phyloP scores from a whole-genome alignment of 2,888 invertebrate genomes.

The Catocala fraxini region DNA sequence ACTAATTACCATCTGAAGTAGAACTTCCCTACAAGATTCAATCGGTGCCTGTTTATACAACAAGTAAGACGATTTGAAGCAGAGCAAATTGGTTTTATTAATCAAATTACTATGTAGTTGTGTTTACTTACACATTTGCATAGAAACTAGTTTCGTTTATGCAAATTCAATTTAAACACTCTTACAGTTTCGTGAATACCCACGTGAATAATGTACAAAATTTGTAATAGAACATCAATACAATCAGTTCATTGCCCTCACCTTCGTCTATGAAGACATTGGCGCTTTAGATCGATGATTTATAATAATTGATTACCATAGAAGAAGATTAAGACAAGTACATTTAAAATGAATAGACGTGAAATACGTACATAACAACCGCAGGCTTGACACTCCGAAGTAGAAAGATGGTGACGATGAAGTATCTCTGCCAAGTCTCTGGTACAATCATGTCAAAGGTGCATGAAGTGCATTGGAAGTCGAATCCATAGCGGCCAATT shows the following conservation, averaged over 20 bases:
- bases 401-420: slow-evolving; percentile 65
- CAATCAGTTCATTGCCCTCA: too few species aligned
- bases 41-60: not conserved
- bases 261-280: too few species aligned
- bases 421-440: slow-evolving; percentile 61
- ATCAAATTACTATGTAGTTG: slow-evolving; percentile 3
- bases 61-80: slow-evolving; percentile 5
- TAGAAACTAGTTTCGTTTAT: not conserved
- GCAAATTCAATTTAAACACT: too few species aligned
- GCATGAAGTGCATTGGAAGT: slow-evolving; percentile 77
- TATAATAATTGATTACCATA: too few species aligned
- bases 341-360: not conserved
- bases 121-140: slow-evolving; percentile 10
- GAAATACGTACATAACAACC: slow-evolving; percentile 71
- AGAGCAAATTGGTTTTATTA: slow-evolving; percentile 21
- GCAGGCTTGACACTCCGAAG: slow-evolving; percentile 76
- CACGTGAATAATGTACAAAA: too few species aligned
- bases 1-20: not conserved
- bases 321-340: too few species aligned
- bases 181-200: too few species aligned
- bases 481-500: slow-evolving; percentile 73
- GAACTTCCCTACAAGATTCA: not conserved
- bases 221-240: too few species aligned
- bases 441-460: slow-evolving; percentile 75
- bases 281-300: too few species aligned